Base-by-base conservation (phyloP, 2,888 invertebrate species). In the Agrilus cyanescens region DNA sequence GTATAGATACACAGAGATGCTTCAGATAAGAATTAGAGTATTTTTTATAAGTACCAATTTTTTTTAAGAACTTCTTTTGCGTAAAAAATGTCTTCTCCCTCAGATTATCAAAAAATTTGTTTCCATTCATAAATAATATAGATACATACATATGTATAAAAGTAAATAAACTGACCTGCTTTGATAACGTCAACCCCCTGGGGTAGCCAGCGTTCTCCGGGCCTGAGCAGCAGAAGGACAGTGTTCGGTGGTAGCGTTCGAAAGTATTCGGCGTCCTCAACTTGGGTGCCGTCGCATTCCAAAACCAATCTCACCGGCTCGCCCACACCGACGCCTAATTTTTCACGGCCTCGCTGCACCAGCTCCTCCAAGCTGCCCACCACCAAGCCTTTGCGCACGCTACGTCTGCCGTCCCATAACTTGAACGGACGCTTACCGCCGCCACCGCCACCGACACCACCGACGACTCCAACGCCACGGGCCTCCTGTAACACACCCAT, bases 261-360 rank as follows among this genome's bases (percentile, higher is more conserved):
- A 77, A 94, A 94, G 73, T 93, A 94, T 63, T 91, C 91, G 57
- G 90, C 89, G 80, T 94, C 93, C 66, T 94, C 93, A 39, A 94
- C 88, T 72, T 94, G 91, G 53, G 94, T 94, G 59, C 95, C 95
- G 81, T 94, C 95, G 61, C 85, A 82, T 74, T 94, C 94, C 55
- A 94, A 74, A 64, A 94, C 93, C 68, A 94, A 76, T 60, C 87
- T 80, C 62, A 90, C 87, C 61, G 82, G 84, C 75, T 90, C 90
- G 67, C 81, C 79, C 65, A 82, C 79, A 60, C 84, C 82, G 68
- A 91, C 83, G 59, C 85, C 84, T 62, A 91, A 74, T 73, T 91
- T 91, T 73, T 90, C 90, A 66, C 89, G 86, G 55, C 89, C 90
- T 46, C 67, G 62, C 55, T 65, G 65, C 57, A 67, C 65, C 59